These are phyloP conservation scores for Malurus leucopterus DNA, from an alignment of 2,797 vertebrate species.

Conservation along the genomic window DNA sequence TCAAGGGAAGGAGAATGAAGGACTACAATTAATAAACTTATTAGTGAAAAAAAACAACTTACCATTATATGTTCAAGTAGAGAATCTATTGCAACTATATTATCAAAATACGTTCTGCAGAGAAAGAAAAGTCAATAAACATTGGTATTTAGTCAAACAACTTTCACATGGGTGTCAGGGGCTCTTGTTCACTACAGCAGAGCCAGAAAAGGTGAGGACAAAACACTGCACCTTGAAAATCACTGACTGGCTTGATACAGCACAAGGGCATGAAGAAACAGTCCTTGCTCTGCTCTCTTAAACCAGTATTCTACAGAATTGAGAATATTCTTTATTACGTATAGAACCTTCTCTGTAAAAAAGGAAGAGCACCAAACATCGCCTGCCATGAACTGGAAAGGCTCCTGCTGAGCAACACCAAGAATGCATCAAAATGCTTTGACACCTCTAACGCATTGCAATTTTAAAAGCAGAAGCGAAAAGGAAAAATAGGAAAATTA, in stretches of 20 bases:
- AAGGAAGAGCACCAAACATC: not conserved
- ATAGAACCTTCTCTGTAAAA: not conserved
- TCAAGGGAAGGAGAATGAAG: not conserved
- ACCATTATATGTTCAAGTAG: slow-evolving; percentile 99
- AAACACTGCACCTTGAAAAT: not conserved
- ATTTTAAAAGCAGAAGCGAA: not conserved
- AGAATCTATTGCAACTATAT: slow-evolving; percentile 99
- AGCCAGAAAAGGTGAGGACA: not conserved
- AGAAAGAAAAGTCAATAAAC: slow-evolving; percentile 59
- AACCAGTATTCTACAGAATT: not conserved
- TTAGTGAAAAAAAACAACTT: slow-evolving; percentile 63
- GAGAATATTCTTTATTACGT: not conserved
- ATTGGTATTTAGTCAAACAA: not conserved
- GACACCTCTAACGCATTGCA: not conserved
- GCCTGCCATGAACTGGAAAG: not conserved
- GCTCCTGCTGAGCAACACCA: not conserved
- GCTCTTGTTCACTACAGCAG: not conserved
- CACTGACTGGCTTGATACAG: not conserved
- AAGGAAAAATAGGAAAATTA: not conserved
- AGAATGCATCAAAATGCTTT: not conserved
- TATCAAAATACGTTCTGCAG: slow-evolving; percentile 98
- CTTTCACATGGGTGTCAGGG: not conserved
- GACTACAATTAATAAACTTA: not conserved
- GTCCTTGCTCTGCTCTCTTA: not conserved
- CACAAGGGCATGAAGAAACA: not conserved